Base-by-base conservation (phyloP, 1,140 invertebrate genomes). In the Brachionus angularis region DNA sequence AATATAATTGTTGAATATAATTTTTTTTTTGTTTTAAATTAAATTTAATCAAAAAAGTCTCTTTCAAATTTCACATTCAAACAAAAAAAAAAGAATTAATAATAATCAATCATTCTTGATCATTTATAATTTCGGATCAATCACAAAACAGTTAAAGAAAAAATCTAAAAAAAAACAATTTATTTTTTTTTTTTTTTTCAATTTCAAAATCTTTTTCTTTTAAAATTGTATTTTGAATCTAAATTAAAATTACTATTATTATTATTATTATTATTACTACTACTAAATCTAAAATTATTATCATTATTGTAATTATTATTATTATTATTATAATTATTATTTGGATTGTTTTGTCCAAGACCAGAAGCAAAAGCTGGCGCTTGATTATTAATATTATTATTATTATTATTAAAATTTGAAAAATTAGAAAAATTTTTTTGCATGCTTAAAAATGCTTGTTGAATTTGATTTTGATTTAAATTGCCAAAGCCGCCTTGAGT, bases 251-350 rank as follows among this genome's bases (percentile, higher is more conserved):
- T 42, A 8, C 3, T 42, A 42, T 42, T 42, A 14, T 58, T 55
- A 55, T 55, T 55, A 33, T 31, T 55, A 21, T 55, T 55, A 36
- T 55, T 55, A 55, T 55, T 55, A 33, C 29, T 55, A 21, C 34
- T 55, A 36, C 34, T 55, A 55, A 55, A 55, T 55, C 52, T 55
- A 55, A 55, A 55, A 34, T 55, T 31, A 36, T 55, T 55, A n/a
- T 21, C 12, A 55, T 8, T 16, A 55, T 18, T 34, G 21, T 55
- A 18, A 14, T 55, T 55, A 55, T 55, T 33, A 55, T 8, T 42
- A 42, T 42, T 42, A 42, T 42, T 42, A 7, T 14, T 42, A 42
- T 42, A 7, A 42, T 42, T 42, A 42, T 42, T 5, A 42, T 42
- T 42, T 3, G 3, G 16, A 14, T 42, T 42, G 16, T 42, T 42